phyloP scores from a whole-genome alignment of 2,888 invertebrate species.

The Fragum whitleyi region DNA sequence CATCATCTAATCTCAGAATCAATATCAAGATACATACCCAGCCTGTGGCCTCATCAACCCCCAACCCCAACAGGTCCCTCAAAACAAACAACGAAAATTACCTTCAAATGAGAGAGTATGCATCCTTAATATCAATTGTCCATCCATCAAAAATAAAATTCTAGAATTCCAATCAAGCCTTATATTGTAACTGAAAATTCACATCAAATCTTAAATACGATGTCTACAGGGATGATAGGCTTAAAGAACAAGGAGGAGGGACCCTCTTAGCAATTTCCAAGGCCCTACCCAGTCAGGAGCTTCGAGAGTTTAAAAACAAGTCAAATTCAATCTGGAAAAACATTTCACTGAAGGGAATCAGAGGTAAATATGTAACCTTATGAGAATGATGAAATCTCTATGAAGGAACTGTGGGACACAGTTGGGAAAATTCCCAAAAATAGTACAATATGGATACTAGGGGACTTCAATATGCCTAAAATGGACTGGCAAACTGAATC shows the following conservation, averaged over 20 bases:
- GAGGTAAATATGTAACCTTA: constrained; percentile 16
- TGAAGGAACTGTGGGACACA: constrained; percentile 22
- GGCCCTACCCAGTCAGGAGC: constrained; percentile 1
- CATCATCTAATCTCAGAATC: too few relatives aligned
- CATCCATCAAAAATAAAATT: constrained; percentile 28
- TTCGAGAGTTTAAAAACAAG: too few relatives aligned
- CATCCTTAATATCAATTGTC: constrained; percentile 24
- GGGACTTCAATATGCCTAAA: too few relatives aligned
- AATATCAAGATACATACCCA: too few relatives aligned
- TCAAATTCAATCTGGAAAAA: too few relatives aligned
- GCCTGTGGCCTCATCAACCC: too few relatives aligned
- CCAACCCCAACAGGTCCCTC: too few relatives aligned
- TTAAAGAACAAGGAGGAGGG: constrained; percentile 16
- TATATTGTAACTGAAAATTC: constrained; percentile 38
- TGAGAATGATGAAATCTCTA: constrained; percentile 23
- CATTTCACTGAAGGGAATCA: background rate
- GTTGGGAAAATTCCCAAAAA: constrained; percentile 23
- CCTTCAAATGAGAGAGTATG: too few relatives aligned
- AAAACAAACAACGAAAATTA: too few relatives aligned
- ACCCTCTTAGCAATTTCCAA: constrained; percentile 32
- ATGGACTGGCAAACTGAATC: constrained; percentile 11
- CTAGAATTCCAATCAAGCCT: constrained; percentile 32
- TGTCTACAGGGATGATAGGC: constrained; percentile 8
- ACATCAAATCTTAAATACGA: background rate
- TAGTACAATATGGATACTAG: constrained; percentile 26